A percentile compares a stretch with the other conserved stretches of the same genome.
phyloP scores from a whole-genome alignment of 23 tunicate species.

The Ascidia mentula region DNA sequence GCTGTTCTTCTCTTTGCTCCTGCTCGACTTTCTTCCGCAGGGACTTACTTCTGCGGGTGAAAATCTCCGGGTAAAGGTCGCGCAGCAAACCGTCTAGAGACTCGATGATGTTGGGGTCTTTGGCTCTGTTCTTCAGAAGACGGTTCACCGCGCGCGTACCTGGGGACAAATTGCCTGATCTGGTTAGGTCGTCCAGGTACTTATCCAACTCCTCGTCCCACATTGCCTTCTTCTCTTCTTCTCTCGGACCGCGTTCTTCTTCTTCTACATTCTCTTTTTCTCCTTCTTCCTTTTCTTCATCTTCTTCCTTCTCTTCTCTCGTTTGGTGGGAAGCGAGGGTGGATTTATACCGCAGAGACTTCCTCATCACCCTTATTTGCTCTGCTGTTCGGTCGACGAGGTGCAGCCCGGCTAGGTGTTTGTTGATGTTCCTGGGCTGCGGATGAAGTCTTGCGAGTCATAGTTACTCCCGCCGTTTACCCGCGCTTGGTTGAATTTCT shows the following conservation, averaged over 20 bases:
- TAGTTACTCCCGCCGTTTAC: too few relatives aligned
- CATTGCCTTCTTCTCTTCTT: background rate
- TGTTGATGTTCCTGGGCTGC: background rate
- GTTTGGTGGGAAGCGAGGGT: background rate
- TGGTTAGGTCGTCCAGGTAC: background rate
- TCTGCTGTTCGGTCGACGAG: slow-evolving; percentile 20
- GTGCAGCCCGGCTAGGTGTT: slow-evolving; percentile 5
- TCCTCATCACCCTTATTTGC: slow-evolving; percentile 21
- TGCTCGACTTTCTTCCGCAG: background rate
- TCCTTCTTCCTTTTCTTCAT: too few relatives aligned
- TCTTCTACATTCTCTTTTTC: too few relatives aligned
- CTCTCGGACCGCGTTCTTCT: too few relatives aligned
- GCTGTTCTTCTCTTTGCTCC: too few relatives aligned
- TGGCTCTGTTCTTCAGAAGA: too few relatives aligned
- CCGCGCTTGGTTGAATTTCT: too few relatives aligned
- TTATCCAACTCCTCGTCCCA: slow-evolving; percentile 1
- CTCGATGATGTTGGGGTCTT: background rate
- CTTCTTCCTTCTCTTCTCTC: too few relatives aligned
- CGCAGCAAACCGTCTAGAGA: background rate
- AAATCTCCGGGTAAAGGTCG: background rate
- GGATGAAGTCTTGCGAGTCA: background rate
- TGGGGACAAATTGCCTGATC: background rate
- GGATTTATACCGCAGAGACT: slow-evolving; percentile 11
- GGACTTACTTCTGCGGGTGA: background rate
- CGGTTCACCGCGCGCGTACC: background rate